Evolutionary conservation across 2,113 vertebrate genomes (phyloP).

Genomic region (Hippocampus mohnikei): DNA sequence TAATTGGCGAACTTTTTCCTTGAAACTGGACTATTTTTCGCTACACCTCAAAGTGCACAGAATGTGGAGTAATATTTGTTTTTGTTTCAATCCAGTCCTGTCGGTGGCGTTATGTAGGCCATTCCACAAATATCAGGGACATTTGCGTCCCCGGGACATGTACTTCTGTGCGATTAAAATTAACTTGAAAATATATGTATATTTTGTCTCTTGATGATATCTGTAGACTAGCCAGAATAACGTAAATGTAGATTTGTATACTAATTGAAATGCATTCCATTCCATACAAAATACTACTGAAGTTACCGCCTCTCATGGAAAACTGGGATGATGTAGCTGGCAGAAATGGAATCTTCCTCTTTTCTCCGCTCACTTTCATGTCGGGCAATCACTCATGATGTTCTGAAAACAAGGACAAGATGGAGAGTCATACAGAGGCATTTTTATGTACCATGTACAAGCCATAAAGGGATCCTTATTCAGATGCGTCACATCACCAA

Average conservation of each 20-base stretch:
- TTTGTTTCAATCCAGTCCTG: neutral
- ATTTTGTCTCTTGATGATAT: neutral
- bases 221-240: no score
- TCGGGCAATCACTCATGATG: slow-evolving; percentile 4
- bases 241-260: neutral
- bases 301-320: slow-evolving; percentile 57
- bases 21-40: neutral
- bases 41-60: neutral
- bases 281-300: neutral
- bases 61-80: neutral
- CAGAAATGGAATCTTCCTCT: slow-evolving; percentile 63
- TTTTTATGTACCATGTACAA: neutral
- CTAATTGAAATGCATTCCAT: neutral
- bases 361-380: slow-evolving; percentile 20
- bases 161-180: neutral
- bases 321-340: slow-evolving; percentile 53
- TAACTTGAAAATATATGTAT: neutral
- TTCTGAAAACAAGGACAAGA: slow-evolving; percentile 22
- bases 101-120: neutral
- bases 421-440: neutral
- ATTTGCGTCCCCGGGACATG: neutral
- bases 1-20: neutral
- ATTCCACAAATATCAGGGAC: neutral
- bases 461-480: neutral
- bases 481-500: slow-evolving; percentile 11